A percentile compares a stretch with the other conserved stretches of the same genome.
Evolutionary conservation across 2,113 vertebrate genomes (phyloP).

Genomic region (Deroptyus accipitrinus): DNA sequence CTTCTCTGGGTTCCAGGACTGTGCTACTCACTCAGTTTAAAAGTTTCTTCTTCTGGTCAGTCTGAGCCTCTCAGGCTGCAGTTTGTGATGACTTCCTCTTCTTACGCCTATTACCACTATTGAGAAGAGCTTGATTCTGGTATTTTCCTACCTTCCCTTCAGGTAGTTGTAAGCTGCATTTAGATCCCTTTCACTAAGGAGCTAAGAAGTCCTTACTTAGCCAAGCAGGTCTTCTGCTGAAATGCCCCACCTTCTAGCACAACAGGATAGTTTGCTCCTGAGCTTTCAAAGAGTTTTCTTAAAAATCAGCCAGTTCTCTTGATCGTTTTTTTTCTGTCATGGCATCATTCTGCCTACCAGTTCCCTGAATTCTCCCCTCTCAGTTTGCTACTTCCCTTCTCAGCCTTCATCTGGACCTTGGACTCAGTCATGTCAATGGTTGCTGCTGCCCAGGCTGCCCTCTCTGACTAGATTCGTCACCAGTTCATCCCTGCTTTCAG

Average conservation of each 20-base stretch:
- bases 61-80: neutral
- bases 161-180: neutral
- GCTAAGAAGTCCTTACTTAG: neutral
- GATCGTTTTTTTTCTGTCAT: neutral
- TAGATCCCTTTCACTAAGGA: neutral
- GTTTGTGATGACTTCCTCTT: neutral
- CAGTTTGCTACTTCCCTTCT: neutral
- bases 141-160: neutral
- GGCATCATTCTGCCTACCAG: neutral
- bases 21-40: neutral
- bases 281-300: neutral
- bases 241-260: neutral
- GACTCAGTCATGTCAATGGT: neutral
- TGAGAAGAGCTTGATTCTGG: neutral
- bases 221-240: neutral
- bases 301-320: neutral
- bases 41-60: neutral
- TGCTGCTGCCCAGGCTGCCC: neutral
- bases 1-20: neutral
- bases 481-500: neutral
- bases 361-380: neutral
- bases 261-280: neutral
- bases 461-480: neutral
- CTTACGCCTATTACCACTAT: accelerated
- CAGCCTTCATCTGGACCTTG: neutral